Conservation (phyloP, 2,113 vertebrate species). For the Pseudonaja textilis region DNA sequence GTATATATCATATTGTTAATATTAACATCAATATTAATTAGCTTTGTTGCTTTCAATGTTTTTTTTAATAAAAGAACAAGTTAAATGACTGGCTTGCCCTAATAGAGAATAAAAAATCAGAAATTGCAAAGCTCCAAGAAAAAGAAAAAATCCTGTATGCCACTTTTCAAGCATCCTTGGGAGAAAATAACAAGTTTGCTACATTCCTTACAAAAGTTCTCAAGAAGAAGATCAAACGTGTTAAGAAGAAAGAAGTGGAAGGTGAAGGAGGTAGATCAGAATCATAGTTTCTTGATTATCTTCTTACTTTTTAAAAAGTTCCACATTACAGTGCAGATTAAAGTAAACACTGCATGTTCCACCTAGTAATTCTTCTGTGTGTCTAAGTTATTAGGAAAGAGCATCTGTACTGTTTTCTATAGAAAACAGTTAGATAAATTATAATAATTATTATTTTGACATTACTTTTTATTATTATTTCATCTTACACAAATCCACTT, state of each 20-base stretch:
- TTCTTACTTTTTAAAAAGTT: not conserved
- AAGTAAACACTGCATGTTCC: not conserved
- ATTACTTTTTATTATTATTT: not conserved
- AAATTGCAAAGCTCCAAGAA: constrained; percentile 78
- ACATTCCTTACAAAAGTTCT: constrained; percentile 83
- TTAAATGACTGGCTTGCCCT: constrained; percentile 73
- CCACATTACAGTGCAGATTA: not conserved
- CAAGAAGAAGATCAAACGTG: constrained; percentile 78
- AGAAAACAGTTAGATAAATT: not conserved
- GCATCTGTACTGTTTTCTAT: not conserved
- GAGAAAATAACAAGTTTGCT: constrained; percentile 82
- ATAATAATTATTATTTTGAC: not conserved
- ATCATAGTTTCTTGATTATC: constrained; percentile 2
- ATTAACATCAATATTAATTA: not conserved
- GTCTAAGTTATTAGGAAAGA: not conserved
- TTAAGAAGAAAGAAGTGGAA: constrained; percentile 69
- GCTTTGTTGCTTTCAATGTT: not conserved
- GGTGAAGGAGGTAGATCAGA: constrained; percentile 67
- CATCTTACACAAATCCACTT: not conserved
- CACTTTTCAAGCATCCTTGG: constrained; percentile 79
- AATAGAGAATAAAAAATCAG: constrained; percentile 77
- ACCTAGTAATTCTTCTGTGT: not conserved
- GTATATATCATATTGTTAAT: not conserved
- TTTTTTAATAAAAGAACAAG: constrained; percentile 67
- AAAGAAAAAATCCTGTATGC: constrained; percentile 72